Base-by-base conservation (phyloP, 2,797 vertebrate species). In the Betta splendens region DNA sequence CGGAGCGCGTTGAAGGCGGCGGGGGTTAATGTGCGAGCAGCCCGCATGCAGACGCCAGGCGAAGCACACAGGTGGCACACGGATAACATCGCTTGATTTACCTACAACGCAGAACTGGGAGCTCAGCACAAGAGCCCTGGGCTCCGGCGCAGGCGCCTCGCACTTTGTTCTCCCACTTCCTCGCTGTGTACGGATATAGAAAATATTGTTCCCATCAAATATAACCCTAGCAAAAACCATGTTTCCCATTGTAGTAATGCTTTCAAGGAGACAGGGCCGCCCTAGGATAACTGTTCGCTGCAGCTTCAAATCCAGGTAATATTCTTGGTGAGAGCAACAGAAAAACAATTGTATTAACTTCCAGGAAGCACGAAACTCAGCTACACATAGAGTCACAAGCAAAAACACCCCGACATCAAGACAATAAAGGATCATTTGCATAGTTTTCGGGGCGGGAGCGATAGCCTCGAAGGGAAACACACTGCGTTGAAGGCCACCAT, bases 401-500 rank as follows among this genome's bases (percentile, higher is more conserved):
- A 11, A 29, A 23, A 29, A 35, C 25, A 48, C 13, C n/a, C 25
- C 48, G 51, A 62, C 45, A 38, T 18, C 25, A 16, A 72, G 45
- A 37, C 32, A 36, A 53, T 65, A 64, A 80, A 69, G 46, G 51
- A 66, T 67, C 57, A 69, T 64, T 60, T 40, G 47, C 26, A 49
- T 36, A 23, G 38, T 70, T 63, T 63, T 33, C 37, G 23, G 48
- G 33, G 35, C 62, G 45, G 31, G 40, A 32, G 65, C 75, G 52
- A 66, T n/a, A 57, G 35, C 39, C 45, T 33, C 25, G 11, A 43
- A 65, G 43, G 59, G 53, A 55, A 25, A 17, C 72, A 64, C 59
- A 45, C 36, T 1, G 15, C 16, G 33, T 46, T 44, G 61, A 75
- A 75, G 80, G 81, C 67, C 79, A 81, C 71, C 73, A 61, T 63